phyloP scores from a whole-genome alignment of 2,888 invertebrate species.

The Galerucella nymphaeae region DNA sequence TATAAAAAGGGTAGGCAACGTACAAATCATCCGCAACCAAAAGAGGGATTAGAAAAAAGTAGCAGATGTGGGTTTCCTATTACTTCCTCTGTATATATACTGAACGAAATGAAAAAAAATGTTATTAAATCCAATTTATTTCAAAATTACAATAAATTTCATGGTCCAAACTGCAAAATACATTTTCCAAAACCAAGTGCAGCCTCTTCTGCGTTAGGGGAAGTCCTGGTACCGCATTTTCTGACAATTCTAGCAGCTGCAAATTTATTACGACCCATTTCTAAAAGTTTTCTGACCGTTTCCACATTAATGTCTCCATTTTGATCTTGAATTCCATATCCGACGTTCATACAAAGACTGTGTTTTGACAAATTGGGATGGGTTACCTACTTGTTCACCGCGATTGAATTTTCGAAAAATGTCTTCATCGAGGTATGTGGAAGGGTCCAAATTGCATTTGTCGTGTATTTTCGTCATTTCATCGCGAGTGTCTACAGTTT shows the following conservation, averaged over 20 bases:
- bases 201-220: slow-evolving; percentile 4
- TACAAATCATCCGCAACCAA: slow-evolving; percentile 58
- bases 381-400: slow-evolving; percentile 2
- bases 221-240: not conserved
- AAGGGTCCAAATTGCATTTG: not conserved
- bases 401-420: slow-evolving; percentile 7
- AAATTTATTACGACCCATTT: not conserved
- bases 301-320: slow-evolving; percentile 21
- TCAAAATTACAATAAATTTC: not conserved
- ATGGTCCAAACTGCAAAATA: not conserved
- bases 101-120: too few relatives aligned
- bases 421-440: slow-evolving; percentile 3
- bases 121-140: too few relatives aligned
- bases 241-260: not conserved
- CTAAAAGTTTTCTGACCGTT: not conserved
- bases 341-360: slow-evolving; percentile 2
- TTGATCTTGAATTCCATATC: not conserved
- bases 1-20: slow-evolving; percentile 56
- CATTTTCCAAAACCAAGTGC: not conserved
- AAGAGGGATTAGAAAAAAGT: slow-evolving; percentile 55
- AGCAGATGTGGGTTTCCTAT: slow-evolving; percentile 56
- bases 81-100: slow-evolving; percentile 50
- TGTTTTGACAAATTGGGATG: slow-evolving; percentile 8
- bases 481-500: not conserved
- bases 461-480: not conserved